These are phyloP conservation scores for Chaenocephalus aceratus DNA, from an alignment of 2,113 vertebrate species.

Conservation along the genomic window DNA sequence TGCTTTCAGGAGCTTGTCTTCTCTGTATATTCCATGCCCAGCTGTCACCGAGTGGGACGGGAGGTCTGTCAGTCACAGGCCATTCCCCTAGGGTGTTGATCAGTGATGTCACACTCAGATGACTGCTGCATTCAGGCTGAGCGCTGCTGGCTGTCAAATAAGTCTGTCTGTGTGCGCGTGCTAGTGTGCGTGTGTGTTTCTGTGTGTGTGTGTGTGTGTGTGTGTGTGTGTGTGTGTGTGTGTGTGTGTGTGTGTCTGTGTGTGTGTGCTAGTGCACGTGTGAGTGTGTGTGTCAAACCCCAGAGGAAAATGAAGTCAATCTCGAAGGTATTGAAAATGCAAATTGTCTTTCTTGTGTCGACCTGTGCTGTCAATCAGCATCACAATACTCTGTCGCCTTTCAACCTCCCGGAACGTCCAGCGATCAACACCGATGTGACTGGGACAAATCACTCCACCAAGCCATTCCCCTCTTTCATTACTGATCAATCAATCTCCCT, in stretches of 20 bases:
- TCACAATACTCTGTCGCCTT: conserved; percentile 45
- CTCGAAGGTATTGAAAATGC: conserved; percentile 77
- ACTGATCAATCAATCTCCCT: conserved; percentile 61
- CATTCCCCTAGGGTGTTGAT: conserved; percentile 31
- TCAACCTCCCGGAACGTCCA: conserved; percentile 43
- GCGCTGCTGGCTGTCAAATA: conserved; percentile 54
- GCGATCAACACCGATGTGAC: conserved; percentile 40
- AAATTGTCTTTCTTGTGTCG: conserved; percentile 62
- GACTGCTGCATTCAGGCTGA: conserved; percentile 49
- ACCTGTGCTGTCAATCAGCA: conserved; percentile 72
- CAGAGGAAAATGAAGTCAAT: conserved; percentile 56
- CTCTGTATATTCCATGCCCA: conserved; percentile 21
- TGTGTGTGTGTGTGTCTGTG: conserved; percentile 21
- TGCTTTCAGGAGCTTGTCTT: conserved; percentile 19
- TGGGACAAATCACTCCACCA: conserved; percentile 34
- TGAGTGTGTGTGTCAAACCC: conserved; percentile 30
- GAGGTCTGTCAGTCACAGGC: conserved; percentile 64
- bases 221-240: background rate
- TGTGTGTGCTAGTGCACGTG: conserved; percentile 1
- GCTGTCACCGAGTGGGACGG: conserved; percentile 33
- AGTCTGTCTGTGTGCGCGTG: conserved; percentile 6
- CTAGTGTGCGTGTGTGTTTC: conserved; percentile 19
- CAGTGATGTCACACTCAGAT: conserved; percentile 47
- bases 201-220: too few relatives aligned
- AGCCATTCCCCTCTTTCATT: conserved; percentile 61